These are phyloP conservation scores for Myoxocephalus aenaeus DNA, from an alignment of 2,797 vertebrate species.

Conservation along the genomic window DNA sequence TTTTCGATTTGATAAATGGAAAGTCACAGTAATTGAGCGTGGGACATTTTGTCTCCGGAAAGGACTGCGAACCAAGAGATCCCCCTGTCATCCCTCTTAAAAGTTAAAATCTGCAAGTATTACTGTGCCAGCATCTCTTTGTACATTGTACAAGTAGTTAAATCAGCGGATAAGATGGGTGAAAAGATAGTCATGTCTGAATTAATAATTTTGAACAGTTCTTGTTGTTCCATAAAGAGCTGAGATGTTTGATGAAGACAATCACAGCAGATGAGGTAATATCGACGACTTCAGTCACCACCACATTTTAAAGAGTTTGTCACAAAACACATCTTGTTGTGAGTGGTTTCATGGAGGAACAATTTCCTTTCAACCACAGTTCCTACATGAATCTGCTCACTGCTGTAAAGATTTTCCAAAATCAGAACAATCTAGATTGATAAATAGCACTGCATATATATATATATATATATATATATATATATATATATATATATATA, in stretches of 20 bases:
- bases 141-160: neutral
- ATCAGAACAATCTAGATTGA: neutral
- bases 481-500: too few species aligned
- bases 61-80: neutral
- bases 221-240: neutral
- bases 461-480: too few species aligned
- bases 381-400: neutral
- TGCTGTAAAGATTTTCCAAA: neutral
- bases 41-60: neutral
- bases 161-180: neutral
- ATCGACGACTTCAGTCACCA: neutral
- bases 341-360: neutral
- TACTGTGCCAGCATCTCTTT: neutral
- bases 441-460: neutral
- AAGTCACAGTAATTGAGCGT: neutral
- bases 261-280: neutral
- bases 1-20: neutral
- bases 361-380: neutral
- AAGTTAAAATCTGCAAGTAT: neutral
- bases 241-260: neutral
- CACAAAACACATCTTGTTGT: neutral
- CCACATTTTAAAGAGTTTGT: neutral
- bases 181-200: neutral
- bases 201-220: too few species aligned
- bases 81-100: neutral